Evolutionary conservation across 92 coral and sea anemone species (phyloP).

Genomic region (Chrysogorgia sp.): DNA sequence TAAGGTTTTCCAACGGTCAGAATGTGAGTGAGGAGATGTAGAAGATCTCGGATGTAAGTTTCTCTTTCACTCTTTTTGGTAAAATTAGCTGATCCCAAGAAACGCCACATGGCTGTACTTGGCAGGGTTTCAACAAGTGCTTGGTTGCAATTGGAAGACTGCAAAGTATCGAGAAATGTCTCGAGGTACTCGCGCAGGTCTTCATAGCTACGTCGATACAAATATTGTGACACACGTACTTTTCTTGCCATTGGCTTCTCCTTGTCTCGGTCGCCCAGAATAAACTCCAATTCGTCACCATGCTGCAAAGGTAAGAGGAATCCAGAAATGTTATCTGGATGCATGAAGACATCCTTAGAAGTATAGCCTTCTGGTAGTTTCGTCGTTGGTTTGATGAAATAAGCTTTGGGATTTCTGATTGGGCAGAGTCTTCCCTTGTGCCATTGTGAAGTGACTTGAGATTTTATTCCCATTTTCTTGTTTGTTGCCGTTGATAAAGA

Average conservation of each 20-base stretch:
- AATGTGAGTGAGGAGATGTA: too few species aligned
- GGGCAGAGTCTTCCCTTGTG: slow-evolving; percentile 15
- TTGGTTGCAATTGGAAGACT: too few species aligned
- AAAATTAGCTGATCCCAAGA: too few species aligned
- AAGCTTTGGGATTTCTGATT: slow-evolving; percentile 9
- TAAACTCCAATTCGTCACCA: slow-evolving; percentile 26
- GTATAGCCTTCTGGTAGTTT: slow-evolving; percentile 32
- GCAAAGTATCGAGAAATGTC: too few species aligned
- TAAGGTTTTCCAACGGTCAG: neutral
- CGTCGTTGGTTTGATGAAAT: slow-evolving; percentile 24
- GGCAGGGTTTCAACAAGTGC: too few species aligned
- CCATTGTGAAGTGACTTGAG: neutral
- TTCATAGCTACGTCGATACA: neutral
- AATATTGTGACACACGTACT: slow-evolving; percentile 16
- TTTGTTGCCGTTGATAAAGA: too few species aligned
- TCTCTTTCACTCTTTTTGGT: neutral
- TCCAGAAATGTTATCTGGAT: neutral
- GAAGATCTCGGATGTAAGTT: too few species aligned
- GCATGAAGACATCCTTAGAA: slow-evolving; percentile 34
- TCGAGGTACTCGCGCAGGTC: too few species aligned
- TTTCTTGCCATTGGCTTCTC: slow-evolving; percentile 44
- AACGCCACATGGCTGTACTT: too few species aligned
- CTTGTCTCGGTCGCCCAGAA: slow-evolving; percentile 30
- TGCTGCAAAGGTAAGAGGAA: slow-evolving; percentile 4
- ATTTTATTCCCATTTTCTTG: slow-evolving; percentile 1